Conservation (phyloP, 2,888 invertebrate species). For the Syrphus vitripennis region DNA sequence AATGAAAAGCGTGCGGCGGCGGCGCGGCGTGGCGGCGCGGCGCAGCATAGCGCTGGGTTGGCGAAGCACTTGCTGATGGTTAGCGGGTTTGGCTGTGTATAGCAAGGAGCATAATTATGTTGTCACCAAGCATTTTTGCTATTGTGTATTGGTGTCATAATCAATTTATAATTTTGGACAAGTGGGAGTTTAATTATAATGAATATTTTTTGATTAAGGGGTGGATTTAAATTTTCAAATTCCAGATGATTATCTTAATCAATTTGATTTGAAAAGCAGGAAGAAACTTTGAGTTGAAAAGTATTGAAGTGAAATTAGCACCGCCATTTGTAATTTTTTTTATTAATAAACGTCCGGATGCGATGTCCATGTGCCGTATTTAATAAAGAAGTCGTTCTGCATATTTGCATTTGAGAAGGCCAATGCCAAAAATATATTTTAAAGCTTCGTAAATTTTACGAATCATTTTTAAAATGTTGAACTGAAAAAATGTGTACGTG, state of each 20-base stretch:
- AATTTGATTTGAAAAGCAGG: neutral
- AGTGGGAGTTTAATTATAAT: neutral
- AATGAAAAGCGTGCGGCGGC: conserved; percentile 29
- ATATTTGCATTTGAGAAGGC: neutral
- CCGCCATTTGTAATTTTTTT: no score
- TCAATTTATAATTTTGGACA: conserved; percentile 27
- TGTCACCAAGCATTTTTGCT: conserved; percentile 55
- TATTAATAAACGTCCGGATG: no score
- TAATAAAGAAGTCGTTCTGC: no score
- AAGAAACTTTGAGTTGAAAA: no score
- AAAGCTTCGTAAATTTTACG: no score
- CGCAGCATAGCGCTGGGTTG: no score
- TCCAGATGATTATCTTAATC: neutral
- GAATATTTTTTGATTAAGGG: neutral
- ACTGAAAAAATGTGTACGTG: no score
- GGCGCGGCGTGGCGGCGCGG: no score
- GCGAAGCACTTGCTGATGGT: conserved; percentile 11
- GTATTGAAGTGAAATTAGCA: no score
- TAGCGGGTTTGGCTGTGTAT: neutral
- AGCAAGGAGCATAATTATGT: conserved; percentile 53
- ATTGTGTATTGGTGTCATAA: conserved; percentile 42
- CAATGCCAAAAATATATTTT: no score
- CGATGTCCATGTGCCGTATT: no score
- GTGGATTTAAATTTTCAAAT: neutral
- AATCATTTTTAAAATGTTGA: no score